Evolutionary conservation across 1,140 invertebrate genomes (phyloP).

Genomic region (Plutomurus gul): DNA sequence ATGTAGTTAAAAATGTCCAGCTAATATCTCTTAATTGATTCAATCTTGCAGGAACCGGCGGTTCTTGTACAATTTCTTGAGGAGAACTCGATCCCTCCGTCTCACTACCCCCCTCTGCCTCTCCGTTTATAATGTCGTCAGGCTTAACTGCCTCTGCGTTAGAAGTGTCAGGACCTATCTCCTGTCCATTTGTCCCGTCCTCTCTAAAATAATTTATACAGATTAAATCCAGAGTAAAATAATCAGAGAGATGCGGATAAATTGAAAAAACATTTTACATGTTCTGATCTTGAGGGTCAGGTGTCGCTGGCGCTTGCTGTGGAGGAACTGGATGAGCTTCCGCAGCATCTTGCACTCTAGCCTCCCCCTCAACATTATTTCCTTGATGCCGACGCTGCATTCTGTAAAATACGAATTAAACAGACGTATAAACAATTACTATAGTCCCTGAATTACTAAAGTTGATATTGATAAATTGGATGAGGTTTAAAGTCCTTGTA

Average conservation of each 20-base stretch:
- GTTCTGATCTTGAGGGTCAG: neutral
- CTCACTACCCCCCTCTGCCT: neutral
- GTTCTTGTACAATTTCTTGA: neutral
- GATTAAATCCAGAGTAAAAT: neutral
- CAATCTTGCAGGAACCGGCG: neutral
- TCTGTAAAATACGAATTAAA: neutral
- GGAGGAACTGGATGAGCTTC: neutral
- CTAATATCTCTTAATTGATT: conserved; percentile 40
- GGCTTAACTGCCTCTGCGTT: neutral
- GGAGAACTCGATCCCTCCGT: neutral
- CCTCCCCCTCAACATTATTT: neutral
- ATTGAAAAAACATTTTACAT: neutral
- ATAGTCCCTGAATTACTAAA: neutral
- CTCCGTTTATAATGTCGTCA: neutral
- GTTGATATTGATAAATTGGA: neutral
- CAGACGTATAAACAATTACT: neutral
- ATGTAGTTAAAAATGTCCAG: conserved; percentile 51
- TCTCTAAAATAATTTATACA: neutral
- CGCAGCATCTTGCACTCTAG: neutral
- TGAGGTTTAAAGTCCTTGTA: neutral
- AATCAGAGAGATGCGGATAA: neutral
- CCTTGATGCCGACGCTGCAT: conserved; percentile 5
- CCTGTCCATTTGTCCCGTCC: neutral
- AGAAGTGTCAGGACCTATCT: neutral
- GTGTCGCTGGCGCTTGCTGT: neutral